A percentile compares a stretch with the other conserved stretches of the same genome.
Conservation (phyloP, 2,113 vertebrate species). For the Limnothrissa miodon region DNA sequence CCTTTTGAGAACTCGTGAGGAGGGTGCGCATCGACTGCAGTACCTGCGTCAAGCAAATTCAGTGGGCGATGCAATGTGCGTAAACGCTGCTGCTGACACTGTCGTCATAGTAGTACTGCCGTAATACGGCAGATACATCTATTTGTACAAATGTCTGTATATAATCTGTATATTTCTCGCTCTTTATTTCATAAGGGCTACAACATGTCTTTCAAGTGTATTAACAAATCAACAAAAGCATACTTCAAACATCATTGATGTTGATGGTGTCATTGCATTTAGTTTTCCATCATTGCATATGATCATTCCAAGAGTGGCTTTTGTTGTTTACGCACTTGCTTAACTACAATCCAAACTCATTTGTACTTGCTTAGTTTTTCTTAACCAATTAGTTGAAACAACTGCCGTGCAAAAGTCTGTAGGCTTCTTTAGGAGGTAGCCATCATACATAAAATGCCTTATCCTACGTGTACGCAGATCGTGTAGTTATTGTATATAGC, state of each 20-base stretch:
- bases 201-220: background rate
- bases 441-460: conserved; percentile 60
- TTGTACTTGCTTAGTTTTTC: conserved; percentile 2
- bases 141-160: background rate
- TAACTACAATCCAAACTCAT: conserved; percentile 41
- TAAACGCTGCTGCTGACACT: background rate
- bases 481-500: conserved; percentile 19
- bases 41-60: conserved; percentile 8
- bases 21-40: conserved; percentile 2
- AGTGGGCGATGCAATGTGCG: background rate
- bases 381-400: background rate
- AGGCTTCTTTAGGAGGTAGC: background rate
- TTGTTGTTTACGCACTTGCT: conserved; percentile 37
- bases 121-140: background rate
- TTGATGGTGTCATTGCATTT: background rate
- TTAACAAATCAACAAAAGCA: background rate
- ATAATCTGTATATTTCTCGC: background rate
- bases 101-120: background rate
- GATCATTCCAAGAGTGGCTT: background rate
- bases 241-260: background rate
- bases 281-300: background rate
- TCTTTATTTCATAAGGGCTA: conserved; percentile 32
- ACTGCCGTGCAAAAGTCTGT: background rate
- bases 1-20: background rate
- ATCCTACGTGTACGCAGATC: conserved; percentile 48